Evolutionary conservation across 2,888 invertebrate species (phyloP), one percentile per base, ranked within the genome.

Genomic region (Heliconius cydno): DNA sequence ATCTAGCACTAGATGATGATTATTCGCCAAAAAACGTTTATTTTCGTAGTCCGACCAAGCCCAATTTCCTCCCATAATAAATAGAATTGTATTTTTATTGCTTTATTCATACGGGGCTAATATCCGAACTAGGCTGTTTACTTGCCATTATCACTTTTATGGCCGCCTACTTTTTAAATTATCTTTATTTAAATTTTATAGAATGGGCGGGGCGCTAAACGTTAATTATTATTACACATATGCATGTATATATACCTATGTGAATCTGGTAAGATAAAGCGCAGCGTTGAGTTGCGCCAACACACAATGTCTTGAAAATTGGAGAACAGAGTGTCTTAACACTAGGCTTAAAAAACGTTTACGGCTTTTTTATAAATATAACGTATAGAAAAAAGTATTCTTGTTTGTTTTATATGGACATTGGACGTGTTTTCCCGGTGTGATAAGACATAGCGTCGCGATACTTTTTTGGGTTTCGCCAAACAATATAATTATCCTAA

Each of bases 1-100:
- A n/a, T 70, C 38, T 10, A 68, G 68, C 67, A 38, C 67, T 41
- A 63, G 25, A 25, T 63, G 25, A 79, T 28, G 65, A 71, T 65
- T 57, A 76, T 76, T 73, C 67, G 22, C 46, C 72, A 46, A 74
- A 60, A 75, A 74, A 57, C 41, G 25, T 75, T 63, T 75, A 79
- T 88, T 87, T 87, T 88, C 87, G 85, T 87, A 84, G 87, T 86
- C 84, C 86, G 87, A 72, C 80, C 80, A 81, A 83, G 81, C 84
- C 84, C 82, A 82, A 83, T 83, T 83, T 82, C 82, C 82, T 80
- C 77, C 66, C 60, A 79, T 83, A 84, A 83, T 84, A 84, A 84
- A 81, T 74, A 76, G 83, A 84, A 85, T 85, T 82, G 85, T 84
- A 81, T 83, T 85, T 85, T 86, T 85, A 85, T 85, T 84, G 83